Evolutionary conservation across 2,888 invertebrate species (phyloP), one percentile per base, ranked within the genome.

Genomic region (Trimorus sp.): DNA sequence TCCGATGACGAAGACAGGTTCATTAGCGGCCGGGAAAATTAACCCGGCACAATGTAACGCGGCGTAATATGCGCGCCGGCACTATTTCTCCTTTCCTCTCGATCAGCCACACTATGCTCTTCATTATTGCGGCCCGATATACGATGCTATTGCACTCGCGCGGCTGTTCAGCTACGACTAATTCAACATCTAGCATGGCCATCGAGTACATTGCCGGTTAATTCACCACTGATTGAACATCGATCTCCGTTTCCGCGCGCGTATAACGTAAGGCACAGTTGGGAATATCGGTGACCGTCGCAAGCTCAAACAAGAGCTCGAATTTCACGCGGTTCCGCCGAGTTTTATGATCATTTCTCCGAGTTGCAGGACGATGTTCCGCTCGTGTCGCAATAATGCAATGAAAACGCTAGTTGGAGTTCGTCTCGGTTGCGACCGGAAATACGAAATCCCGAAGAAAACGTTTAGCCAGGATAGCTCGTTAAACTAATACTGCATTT

Each of bases 221-320:
- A 83, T 84, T 83, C 76, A 76, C 79, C 71, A 73, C 75, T 82
- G 82, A 82, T 82, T 82, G 79, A 82, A 76, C 82, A 76, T 82
- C 75, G 79, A 79, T 82, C 79, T 73, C 79, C 14, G 59, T 73
- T 76, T 78, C 60, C 51, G 51, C 38, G 40, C 14, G 59, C 68
- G 66, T 66, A 74, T 65, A 79, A 70, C 48, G 66, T 75, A 76
- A 82, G 78, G 70, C 60, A 59, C 77, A 53, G 82, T 56, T 78
- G 74, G 75, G 75, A 82, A 79, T 82, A 75, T 79, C 65, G 68
- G 56, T 75, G 68, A 38, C 65, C 71, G 58, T 68, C 51, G 60
- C 12, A 69, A 74, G 54, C 59, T 69, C 59, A 58, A 74, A 65
- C 69, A 68, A 56, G 37, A 53, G 69, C 16, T 62, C 62, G 51